Conservation (phyloP, 2,113 vertebrate species). For the Coptodon bakossiorum region DNA sequence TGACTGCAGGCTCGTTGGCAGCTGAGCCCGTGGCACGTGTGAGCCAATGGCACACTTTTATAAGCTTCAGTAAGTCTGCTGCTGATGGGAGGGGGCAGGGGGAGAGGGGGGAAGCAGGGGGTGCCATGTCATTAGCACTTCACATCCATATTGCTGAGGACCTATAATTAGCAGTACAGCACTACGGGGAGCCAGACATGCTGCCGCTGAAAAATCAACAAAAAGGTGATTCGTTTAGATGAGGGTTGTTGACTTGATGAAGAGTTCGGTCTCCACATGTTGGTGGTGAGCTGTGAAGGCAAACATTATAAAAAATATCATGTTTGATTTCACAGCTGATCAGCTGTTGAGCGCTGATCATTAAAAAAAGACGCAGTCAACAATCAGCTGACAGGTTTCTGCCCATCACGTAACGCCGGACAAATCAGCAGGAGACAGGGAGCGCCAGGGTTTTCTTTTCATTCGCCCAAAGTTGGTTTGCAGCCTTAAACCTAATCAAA, state of each 20-base stretch:
- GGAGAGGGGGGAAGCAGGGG: background rate
- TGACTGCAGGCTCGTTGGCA: conserved; percentile 27
- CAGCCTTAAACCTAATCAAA: background rate
- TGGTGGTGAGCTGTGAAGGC: background rate
- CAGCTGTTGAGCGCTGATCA: background rate
- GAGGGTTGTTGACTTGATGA: background rate
- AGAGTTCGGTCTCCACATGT: background rate
- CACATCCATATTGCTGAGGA: conserved; percentile 31
- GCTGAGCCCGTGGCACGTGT: conserved; percentile 44
- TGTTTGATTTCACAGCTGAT: background rate
- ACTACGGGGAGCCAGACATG: background rate
- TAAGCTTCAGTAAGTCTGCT: background rate
- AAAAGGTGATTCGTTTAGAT: background rate
- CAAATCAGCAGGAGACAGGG: background rate
- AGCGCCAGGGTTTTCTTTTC: background rate
- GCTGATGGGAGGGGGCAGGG: background rate
- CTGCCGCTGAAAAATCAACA: conserved; percentile 5
- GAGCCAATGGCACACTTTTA: background rate
- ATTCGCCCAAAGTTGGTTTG: background rate
- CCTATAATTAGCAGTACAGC: conserved; percentile 39
- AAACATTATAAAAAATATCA: background rate
- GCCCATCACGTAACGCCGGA: background rate
- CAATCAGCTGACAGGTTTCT: background rate
- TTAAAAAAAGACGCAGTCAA: background rate
- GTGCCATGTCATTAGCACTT: conserved; percentile 43